Base-by-base conservation (phyloP, 2,797 vertebrate genomes). In the Chelidonichthys spinosus region DNA sequence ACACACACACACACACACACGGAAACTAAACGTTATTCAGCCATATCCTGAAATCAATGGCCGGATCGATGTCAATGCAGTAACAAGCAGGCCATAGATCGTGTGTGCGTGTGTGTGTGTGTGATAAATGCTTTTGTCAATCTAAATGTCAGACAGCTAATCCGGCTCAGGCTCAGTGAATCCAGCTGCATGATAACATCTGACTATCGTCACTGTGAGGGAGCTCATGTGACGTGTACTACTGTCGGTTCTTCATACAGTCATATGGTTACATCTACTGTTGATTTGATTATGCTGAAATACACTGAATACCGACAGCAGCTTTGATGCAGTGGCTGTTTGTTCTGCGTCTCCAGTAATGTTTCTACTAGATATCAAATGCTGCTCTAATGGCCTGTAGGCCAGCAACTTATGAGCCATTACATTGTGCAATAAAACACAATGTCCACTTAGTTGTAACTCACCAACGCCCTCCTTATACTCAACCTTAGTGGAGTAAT, bases 121-220 rank as follows among this genome's bases (percentile, higher is more conserved):
- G 40, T 42, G 40, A 67, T 63, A 70, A 80, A 74, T 76, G 66
- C 66, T 64, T 42, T 39, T 72, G 69, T 76, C 60, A 39, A 25
- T 76, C 14, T 78, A 78, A 81, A 81, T 81, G 83, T 81, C 78
- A 84, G 56, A 43, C 56, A 43, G 62, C 73, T 76, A 44, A 79
- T 73, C 74, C 11, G 7, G 39, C 49, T 56, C 43, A 46, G 67
- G 4, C 46, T 71, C 18, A 11, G 42, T 63, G 53, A 63, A 61
- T 59, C n/a, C 54, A 53, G 68, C 63, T 36, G 69, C 54, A 50
- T 33, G 61, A 50, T 37, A 62, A 39, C 32, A 65, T 72, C 47
- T 61, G 52, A 69, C 53, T 42, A 68, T 36, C 33, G 69, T 59
- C 71, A 60, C 5, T 4, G 6, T 15, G n/a, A 47, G 18, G 5